phyloP scores from a whole-genome alignment of 2,888 invertebrate genomes.

The Pachliopta kotzebuea region DNA sequence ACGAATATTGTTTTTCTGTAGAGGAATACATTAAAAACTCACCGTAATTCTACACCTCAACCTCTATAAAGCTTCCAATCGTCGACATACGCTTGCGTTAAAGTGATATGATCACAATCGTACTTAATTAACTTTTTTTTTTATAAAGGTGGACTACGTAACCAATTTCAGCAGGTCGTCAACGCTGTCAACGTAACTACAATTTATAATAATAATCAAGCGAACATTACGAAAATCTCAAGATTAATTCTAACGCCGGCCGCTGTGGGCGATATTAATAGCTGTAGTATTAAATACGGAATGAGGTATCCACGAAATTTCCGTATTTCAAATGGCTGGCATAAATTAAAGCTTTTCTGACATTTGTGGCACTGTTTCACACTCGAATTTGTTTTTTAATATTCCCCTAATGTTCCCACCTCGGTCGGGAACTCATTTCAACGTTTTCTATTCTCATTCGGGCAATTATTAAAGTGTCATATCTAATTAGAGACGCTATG shows the following conservation, averaged over 20 bases:
- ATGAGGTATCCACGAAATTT: constrained; percentile 49
- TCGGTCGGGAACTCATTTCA: constrained; percentile 35
- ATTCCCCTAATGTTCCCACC: constrained; percentile 40
- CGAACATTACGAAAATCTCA: constrained; percentile 20
- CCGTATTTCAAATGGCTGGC: constrained; percentile 52
- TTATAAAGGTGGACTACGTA: not conserved
- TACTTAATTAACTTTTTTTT: not conserved
- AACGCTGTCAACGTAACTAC: constrained; percentile 12
- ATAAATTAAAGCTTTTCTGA: constrained; percentile 61
- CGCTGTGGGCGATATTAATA: constrained; percentile 48
- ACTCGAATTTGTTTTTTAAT: constrained; percentile 41
- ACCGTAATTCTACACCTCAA: not conserved
- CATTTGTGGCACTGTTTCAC: constrained; percentile 54
- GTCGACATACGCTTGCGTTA: not conserved
- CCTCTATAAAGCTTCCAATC: not conserved
- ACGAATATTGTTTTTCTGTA: no score
- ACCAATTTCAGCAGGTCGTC: constrained; percentile 12
- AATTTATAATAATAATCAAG: constrained; percentile 19
- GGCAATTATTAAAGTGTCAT: constrained; percentile 67
- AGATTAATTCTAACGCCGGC: constrained; percentile 22
- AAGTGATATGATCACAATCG: not conserved
- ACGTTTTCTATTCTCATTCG: constrained; percentile 45
- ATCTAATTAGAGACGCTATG: constrained; percentile 65
- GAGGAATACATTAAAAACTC: not conserved
- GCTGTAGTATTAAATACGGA: constrained; percentile 40